Percentiles rank a stretch among this genome's conserved stretches.
These are phyloP conservation scores for Trachelus tabidus DNA, from an alignment of 2,888 invertebrate species.

Conservation along the genomic window DNA sequence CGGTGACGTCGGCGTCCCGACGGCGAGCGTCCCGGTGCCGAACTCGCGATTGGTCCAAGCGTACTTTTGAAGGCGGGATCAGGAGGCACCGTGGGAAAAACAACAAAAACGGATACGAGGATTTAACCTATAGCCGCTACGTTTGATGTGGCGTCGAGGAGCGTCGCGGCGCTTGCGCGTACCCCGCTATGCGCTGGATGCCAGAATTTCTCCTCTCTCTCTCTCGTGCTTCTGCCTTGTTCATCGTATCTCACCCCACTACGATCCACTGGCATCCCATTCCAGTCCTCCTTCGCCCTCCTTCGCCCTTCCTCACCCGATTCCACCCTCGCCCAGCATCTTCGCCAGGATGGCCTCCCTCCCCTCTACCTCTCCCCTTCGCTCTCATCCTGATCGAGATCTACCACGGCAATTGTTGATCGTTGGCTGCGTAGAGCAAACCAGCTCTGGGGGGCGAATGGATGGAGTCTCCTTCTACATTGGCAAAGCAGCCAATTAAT, in stretches of 20 bases:
- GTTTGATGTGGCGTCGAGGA: slow-evolving; percentile 59
- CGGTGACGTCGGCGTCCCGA: slow-evolving; percentile 37
- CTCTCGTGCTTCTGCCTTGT: background rate
- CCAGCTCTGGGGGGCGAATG: background rate
- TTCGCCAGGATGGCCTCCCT: background rate
- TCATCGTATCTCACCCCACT: background rate
- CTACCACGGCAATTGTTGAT: slow-evolving; percentile 56
- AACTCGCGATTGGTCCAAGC: slow-evolving; percentile 57
- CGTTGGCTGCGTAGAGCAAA: slow-evolving; percentile 40
- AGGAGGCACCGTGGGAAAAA: slow-evolving; percentile 64
- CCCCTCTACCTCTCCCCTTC: background rate
- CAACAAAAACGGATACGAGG: slow-evolving; percentile 61
- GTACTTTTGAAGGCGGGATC: slow-evolving; percentile 65
- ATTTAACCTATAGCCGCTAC: slow-evolving; percentile 66
- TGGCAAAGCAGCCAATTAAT: background rate
- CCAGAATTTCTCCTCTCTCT: slow-evolving; percentile 9
- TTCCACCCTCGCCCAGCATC: background rate
- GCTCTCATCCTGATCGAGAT: background rate
- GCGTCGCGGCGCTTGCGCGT: slow-evolving; percentile 53
- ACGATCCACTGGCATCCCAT: slow-evolving; percentile 15
- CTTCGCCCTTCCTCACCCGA: slow-evolving; percentile 14
- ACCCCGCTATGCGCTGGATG: background rate
- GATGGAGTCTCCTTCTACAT: background rate
- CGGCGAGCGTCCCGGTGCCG: slow-evolving; percentile 33
- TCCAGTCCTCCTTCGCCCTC: slow-evolving; percentile 9